A percentile compares a stretch with the other conserved stretches of the same genome.
These are phyloP conservation scores for Kryptopterus vitreolus DNA, from an alignment of 2,797 vertebrate species.

Conservation along the genomic window DNA sequence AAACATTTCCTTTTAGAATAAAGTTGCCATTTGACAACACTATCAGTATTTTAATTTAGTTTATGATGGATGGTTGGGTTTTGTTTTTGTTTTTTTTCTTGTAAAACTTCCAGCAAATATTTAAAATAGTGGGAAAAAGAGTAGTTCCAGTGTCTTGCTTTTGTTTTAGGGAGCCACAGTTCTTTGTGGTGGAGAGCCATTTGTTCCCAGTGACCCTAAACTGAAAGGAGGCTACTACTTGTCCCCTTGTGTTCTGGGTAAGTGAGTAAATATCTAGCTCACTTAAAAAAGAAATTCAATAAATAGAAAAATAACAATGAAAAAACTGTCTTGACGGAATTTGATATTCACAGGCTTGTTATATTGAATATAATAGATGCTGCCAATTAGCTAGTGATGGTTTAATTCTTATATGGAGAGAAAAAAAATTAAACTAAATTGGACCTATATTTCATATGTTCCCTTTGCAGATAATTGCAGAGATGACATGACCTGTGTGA, in stretches of 20 bases:
- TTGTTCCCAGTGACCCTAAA: conserved; percentile 82
- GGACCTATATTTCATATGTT: background rate
- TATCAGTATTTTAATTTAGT: background rate
- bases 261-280: conserved; percentile 21
- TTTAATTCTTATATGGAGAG: background rate
- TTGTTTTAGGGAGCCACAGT: conserved; percentile 83
- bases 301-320: no score
- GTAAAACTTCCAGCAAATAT: no score
- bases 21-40: background rate
- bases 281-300: no score
- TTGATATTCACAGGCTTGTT: background rate
- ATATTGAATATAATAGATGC: background rate
- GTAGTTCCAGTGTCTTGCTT: background rate
- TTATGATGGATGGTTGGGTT: no score
- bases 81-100: no score
- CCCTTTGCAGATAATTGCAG: conserved; percentile 81
- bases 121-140: background rate
- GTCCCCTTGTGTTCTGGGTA: conserved; percentile 89
- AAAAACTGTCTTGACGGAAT: background rate
- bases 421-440: background rate
- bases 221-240: conserved; percentile 89
- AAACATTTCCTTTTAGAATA: background rate
- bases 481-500: conserved; percentile 93
- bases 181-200: conserved; percentile 86
- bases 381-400: background rate